phyloP scores from a whole-genome alignment of 2,113 vertebrate species.

The Zeus faber region DNA sequence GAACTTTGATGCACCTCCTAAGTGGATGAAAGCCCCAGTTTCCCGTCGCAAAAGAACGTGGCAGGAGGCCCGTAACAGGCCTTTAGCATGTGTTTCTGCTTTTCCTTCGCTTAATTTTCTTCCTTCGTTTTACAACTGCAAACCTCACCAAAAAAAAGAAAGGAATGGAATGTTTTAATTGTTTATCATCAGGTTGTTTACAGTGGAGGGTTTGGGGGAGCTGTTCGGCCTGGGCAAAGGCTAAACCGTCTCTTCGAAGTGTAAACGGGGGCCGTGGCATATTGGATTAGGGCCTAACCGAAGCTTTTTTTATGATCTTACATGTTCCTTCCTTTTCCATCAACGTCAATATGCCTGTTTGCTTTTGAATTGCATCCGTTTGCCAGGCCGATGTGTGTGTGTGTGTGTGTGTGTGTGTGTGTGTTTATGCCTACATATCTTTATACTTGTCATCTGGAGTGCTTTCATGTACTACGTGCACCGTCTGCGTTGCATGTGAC shows the following conservation, averaged over 20 bases:
- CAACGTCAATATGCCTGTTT: too few species aligned
- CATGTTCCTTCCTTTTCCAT: too few species aligned
- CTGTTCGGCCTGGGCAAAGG: background rate
- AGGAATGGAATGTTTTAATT: constrained; percentile 40
- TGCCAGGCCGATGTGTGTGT: constrained; percentile 6
- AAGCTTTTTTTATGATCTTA: too few species aligned
- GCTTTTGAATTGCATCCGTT: too few species aligned
- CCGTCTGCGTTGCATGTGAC: background rate
- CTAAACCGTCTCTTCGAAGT: background rate
- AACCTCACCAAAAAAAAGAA: constrained; percentile 14
- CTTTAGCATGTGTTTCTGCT: constrained; percentile 40
- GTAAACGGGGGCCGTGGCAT: too few species aligned
- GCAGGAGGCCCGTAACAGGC: constrained; percentile 5
- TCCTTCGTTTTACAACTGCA: background rate
- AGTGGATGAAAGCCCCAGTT: constrained; percentile 6
- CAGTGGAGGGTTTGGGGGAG: constrained; percentile 5
- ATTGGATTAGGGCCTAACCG: too few species aligned
- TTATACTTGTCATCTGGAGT: background rate
- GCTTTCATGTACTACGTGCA: too few species aligned
- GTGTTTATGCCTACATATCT: background rate
- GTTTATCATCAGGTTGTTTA: constrained; percentile 35
- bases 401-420: constrained; percentile 3
- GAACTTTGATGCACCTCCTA: constrained; percentile 18
- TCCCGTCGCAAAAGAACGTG: background rate
- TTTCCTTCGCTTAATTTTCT: constrained; percentile 29